phyloP scores from a whole-genome alignment of 2,113 vertebrate species.

The Calidris pugnax region DNA sequence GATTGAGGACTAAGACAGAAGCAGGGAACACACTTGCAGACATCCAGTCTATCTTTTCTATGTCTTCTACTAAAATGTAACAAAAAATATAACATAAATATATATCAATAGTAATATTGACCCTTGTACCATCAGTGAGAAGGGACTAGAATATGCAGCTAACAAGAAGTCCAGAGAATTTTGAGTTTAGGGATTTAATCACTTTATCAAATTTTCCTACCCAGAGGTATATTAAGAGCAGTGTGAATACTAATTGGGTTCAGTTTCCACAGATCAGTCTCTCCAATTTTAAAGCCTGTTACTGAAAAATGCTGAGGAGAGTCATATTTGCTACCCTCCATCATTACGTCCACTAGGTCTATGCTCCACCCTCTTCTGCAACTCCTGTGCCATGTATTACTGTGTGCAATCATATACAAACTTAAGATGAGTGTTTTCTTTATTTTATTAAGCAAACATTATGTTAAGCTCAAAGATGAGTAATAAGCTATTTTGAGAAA shows the following conservation, averaged over 20 bases:
- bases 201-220: neutral
- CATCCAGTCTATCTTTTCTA: neutral
- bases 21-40: neutral
- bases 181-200: neutral
- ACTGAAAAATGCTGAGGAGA: neutral
- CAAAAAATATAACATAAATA: no score
- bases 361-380: neutral
- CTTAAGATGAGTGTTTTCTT: neutral
- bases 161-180: neutral
- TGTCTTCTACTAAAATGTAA: neutral
- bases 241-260: neutral
- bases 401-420: neutral
- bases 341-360: neutral
- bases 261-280: neutral
- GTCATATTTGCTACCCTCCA: neutral
- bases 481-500: neutral
- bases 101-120: no score
- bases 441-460: neutral
- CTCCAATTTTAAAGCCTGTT: neutral
- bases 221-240: neutral
- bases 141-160: neutral
- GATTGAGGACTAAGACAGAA: neutral
- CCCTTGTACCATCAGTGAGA: neutral
- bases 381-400: neutral
- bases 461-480: neutral